Evolutionary conservation across 2,888 invertebrate species (phyloP).

Genomic region (Bombyx huttoni): DNA sequence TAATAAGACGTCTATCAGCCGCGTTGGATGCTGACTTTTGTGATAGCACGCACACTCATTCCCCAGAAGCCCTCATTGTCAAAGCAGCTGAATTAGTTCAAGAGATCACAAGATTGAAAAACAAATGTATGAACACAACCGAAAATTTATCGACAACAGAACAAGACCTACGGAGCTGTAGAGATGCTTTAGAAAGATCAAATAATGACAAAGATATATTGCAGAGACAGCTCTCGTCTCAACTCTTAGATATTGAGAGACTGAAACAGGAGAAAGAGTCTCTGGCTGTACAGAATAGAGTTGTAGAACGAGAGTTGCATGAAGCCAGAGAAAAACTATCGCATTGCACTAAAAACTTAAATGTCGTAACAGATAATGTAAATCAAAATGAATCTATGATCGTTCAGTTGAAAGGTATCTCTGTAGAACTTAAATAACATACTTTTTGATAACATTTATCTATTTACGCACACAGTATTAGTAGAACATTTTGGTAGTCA

Average conservation of each 20-base stretch:
- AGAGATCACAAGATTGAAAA: constrained; percentile 77
- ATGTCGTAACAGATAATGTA: constrained; percentile 77
- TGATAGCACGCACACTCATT: constrained; percentile 75
- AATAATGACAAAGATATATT: constrained; percentile 81
- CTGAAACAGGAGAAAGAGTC: constrained; percentile 85
- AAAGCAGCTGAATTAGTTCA: constrained; percentile 85
- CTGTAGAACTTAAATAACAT: no score
- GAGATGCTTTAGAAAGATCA: constrained; percentile 76
- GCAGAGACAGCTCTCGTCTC: constrained; percentile 79
- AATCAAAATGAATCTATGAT: constrained; percentile 79
- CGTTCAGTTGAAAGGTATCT: constrained; percentile 76
- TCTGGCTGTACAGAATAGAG: constrained; percentile 79
- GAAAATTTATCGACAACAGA: constrained; percentile 75
- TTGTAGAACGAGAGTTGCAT: constrained; percentile 80
- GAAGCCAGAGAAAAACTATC: constrained; percentile 78
- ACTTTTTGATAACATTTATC: no score
- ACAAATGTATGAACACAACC: constrained; percentile 71
- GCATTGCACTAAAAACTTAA: constrained; percentile 75
- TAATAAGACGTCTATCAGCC: constrained; percentile 79
- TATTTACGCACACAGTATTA: no score
- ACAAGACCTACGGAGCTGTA: constrained; percentile 76
- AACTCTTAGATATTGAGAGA: constrained; percentile 80
- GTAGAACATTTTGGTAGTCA: no score
- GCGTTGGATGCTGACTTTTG: constrained; percentile 81
- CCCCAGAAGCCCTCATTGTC: constrained; percentile 80